These are phyloP conservation scores for Ferdinandea cuprea DNA, from an alignment of 2,888 invertebrate species.

Conservation along the genomic window DNA sequence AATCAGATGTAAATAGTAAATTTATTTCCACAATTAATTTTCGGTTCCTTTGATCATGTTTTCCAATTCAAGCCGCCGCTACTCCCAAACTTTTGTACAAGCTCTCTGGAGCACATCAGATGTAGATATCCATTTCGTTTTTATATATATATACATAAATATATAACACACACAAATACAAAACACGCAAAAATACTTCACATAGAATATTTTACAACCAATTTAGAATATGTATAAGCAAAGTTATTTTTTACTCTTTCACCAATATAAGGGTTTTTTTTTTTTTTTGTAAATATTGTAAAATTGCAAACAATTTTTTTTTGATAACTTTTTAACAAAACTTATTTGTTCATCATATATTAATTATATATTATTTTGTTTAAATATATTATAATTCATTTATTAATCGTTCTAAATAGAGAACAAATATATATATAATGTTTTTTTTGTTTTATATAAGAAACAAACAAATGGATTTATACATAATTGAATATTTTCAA, in stretches of 20 bases:
- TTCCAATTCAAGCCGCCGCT: slow-evolving; percentile 4
- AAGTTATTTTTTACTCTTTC: slow-evolving; percentile 58
- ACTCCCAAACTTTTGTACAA: slow-evolving; percentile 60
- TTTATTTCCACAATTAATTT: not conserved
- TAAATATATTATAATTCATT: slow-evolving; percentile 30
- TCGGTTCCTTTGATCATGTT: not conserved
- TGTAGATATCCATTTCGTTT: slow-evolving; percentile 47
- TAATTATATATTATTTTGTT: slow-evolving; percentile 9
- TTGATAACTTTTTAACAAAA: slow-evolving; percentile 32
- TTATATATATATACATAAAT: slow-evolving; percentile 16
- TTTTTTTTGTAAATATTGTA: slow-evolving; percentile 72
- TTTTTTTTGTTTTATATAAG: slow-evolving; percentile 16
- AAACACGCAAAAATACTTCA: slow-evolving; percentile 19
- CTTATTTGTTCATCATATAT: slow-evolving; percentile 17
- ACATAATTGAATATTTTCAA: not conserved
- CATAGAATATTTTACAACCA: slow-evolving; percentile 12
- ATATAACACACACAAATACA: slow-evolving; percentile 12
- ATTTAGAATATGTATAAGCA: slow-evolving; percentile 36
- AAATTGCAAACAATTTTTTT: slow-evolving; percentile 48
- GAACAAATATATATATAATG: slow-evolving; percentile 5
- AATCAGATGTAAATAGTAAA: slow-evolving; percentile 46
- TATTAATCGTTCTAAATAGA: slow-evolving; percentile 18
- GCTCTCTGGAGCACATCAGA: slow-evolving; percentile 38
- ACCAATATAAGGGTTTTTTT: slow-evolving; percentile 43
- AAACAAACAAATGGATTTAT: slow-evolving; percentile 15